A percentile compares a stretch with the other conserved stretches of the same genome.
Evolutionary conservation across 2,113 vertebrate species (phyloP).

Genomic region (Isurus oxyrinchus): DNA sequence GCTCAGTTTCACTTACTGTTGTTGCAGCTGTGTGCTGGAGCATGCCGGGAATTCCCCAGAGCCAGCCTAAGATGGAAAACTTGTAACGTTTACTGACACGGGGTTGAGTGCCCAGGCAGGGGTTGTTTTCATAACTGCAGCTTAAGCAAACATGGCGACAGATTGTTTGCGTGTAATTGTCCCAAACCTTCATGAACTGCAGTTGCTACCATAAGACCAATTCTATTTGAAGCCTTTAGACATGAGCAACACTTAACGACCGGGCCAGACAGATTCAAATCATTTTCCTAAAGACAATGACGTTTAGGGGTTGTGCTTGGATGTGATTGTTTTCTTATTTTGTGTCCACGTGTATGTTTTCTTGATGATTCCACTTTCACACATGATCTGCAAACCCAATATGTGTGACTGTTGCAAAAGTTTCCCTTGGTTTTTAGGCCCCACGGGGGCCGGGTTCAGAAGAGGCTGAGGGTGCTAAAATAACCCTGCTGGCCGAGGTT

Average conservation of each 20-base stretch:
- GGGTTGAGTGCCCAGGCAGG: conserved; percentile 24
- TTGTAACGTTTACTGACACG: conserved; percentile 10
- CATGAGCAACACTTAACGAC: not conserved
- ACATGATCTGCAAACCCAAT: not conserved
- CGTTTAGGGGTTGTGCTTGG: not conserved
- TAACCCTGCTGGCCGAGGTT: too few species aligned
- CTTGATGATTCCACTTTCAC: not conserved
- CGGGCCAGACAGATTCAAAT: not conserved
- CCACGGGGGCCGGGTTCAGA: too few species aligned
- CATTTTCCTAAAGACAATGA: not conserved
- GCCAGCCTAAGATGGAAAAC: conserved; percentile 43
- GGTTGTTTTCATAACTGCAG: conserved; percentile 28
- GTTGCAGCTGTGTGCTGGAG: conserved; percentile 56
- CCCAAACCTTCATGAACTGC: not conserved
- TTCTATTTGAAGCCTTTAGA: conserved; percentile 1
- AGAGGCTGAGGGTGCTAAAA: too few species aligned
- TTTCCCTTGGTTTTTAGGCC: not conserved
- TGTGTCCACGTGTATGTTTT: not conserved
- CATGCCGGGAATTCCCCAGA: conserved; percentile 50
- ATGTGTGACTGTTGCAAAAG: not conserved
- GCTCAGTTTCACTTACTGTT: conserved; percentile 51
- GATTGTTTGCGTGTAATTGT: conserved; percentile 22
- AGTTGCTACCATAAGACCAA: conserved; percentile 16
- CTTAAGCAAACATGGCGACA: conserved; percentile 32
- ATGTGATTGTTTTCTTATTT: not conserved